Conservation (phyloP, 2,113 vertebrate genomes). For the Cyanocitta stelleri region DNA sequence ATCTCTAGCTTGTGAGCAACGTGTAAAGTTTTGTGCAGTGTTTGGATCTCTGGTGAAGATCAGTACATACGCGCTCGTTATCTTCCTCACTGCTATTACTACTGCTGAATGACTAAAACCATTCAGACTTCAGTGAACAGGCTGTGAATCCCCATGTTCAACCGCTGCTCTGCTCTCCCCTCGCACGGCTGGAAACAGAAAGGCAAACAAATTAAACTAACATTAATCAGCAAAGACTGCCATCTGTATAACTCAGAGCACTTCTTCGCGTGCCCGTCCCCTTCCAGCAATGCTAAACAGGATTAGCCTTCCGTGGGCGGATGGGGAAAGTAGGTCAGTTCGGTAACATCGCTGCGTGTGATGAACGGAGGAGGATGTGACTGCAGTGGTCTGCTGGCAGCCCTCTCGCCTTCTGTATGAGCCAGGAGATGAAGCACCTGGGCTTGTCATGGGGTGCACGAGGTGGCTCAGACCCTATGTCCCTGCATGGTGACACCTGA, state of each 20-base stretch:
- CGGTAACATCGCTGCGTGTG: constrained; percentile 28
- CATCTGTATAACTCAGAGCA: constrained; percentile 58
- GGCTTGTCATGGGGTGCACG: rapidly evolving
- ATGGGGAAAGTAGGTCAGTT: constrained; percentile 75
- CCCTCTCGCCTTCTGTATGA: background rate
- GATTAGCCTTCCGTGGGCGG: constrained; percentile 71
- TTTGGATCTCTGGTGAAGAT: background rate
- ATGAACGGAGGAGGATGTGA: constrained; percentile 29
- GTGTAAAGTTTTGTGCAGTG: background rate
- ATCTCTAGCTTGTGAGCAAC: background rate
- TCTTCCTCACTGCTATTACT: background rate
- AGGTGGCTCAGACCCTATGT: rapidly evolving
- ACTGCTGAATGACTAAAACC: background rate
- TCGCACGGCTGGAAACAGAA: constrained; percentile 36
- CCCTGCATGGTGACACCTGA: background rate
- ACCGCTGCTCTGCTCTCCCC: background rate
- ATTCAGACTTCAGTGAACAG: constrained; percentile 1
- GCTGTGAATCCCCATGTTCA: background rate
- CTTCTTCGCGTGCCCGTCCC: constrained; percentile 44
- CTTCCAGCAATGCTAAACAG: constrained; percentile 68
- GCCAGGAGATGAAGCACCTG: background rate
- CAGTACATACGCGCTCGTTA: background rate
- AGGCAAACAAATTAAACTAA: constrained; percentile 58
- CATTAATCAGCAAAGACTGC: constrained; percentile 58
- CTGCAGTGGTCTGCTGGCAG: constrained; percentile 1